These are phyloP conservation scores for Parthenolecanium corni DNA, from an alignment of 2,888 invertebrate species.

Conservation along the genomic window DNA sequence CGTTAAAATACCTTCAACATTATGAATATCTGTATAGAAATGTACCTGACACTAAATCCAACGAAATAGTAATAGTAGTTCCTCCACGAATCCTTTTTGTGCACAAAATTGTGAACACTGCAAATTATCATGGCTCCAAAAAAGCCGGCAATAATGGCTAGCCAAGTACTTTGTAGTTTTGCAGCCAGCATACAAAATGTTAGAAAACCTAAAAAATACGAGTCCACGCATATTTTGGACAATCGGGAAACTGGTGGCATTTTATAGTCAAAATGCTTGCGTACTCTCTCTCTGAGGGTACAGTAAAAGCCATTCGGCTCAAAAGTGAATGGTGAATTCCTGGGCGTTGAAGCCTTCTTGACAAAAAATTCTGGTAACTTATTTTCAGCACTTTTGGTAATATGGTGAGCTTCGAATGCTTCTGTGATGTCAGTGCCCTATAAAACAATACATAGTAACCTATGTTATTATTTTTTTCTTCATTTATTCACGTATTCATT, in stretches of 20 bases:
- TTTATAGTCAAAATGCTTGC: conserved; percentile 17
- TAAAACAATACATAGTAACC: too few relatives aligned
- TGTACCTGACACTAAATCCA: conserved; percentile 53
- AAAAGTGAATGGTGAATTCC: conserved; percentile 63
- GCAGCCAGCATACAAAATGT: conserved; percentile 36
- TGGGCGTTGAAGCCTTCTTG: conserved; percentile 48
- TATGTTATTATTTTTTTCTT: too few relatives aligned
- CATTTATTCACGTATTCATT: too few relatives aligned
- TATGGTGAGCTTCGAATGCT: conserved; percentile 62
- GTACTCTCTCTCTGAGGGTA: conserved; percentile 46
- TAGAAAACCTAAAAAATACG: conserved; percentile 39
- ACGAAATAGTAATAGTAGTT: conserved; percentile 66
- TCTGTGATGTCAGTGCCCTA: conserved; percentile 72
- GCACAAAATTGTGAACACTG: conserved; percentile 64
- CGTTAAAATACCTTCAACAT: too few relatives aligned
- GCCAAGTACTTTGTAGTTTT: conserved; percentile 31
- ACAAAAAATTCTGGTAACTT: conserved; percentile 55
- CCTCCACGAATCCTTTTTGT: conserved; percentile 60
- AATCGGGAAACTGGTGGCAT: conserved; percentile 3
- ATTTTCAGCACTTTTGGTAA: conserved; percentile 47
- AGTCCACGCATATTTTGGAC: conserved; percentile 36
- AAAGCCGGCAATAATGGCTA: conserved; percentile 45
- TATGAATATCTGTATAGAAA: too few relatives aligned
- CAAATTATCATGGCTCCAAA: conserved; percentile 49
- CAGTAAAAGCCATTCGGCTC: conserved; percentile 61